Percentiles rank a stretch among this genome's conserved stretches.
These are phyloP conservation scores for Diplogasteroides magnus DNA, from an alignment of 1,140 invertebrate species.

Conservation along the genomic window DNA sequence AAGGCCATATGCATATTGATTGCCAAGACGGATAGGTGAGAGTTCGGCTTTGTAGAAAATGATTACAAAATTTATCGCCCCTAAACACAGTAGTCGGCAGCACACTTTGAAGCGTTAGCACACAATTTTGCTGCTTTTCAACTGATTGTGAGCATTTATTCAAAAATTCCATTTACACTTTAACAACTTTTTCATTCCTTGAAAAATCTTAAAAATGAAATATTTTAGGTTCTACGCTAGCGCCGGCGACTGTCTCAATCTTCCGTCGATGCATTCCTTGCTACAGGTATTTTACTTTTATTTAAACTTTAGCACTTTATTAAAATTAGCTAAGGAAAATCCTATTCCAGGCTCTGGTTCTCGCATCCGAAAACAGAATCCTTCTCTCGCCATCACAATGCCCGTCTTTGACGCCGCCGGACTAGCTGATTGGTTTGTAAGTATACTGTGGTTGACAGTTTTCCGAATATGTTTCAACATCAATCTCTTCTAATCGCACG, in stretches of 20 bases:
- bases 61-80: too few relatives aligned
- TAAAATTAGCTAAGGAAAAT: too few relatives aligned
- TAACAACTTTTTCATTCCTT: background rate
- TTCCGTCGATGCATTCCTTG: constrained; percentile 15
- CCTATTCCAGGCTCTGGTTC: constrained; percentile 13
- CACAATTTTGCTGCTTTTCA: too few relatives aligned
- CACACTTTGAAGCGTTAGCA: too few relatives aligned
- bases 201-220: background rate
- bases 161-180: background rate
- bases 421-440: constrained; percentile 11
- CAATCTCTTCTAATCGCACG: too few relatives aligned
- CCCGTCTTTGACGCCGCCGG: constrained; percentile 20
- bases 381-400: constrained; percentile 17
- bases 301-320: too few relatives aligned
- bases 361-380: constrained; percentile 20
- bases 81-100: too few relatives aligned
- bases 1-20: constrained; percentile 23
- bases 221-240: constrained; percentile 23
- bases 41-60: too few relatives aligned
- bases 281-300: too few relatives aligned
- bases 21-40: constrained; percentile 23
- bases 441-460: constrained; percentile 4
- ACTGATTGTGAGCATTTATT: too few relatives aligned
- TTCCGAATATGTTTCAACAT: too few relatives aligned
- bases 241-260: constrained; percentile 12